Conservation (phyloP, 2,797 vertebrate species). For the Ceyx erithaca region DNA sequence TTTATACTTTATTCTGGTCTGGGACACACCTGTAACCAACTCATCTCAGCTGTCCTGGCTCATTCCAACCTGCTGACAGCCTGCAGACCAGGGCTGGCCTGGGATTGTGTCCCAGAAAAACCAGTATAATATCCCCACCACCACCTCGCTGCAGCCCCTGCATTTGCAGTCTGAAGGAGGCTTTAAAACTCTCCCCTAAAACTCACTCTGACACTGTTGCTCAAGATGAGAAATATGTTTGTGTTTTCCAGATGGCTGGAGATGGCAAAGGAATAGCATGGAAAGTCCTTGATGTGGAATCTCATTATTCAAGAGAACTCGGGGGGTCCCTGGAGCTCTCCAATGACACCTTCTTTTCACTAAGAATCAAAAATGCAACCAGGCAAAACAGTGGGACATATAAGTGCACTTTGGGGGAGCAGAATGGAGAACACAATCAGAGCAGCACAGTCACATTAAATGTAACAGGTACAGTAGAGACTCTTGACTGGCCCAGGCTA, state of each 20-base stretch:
- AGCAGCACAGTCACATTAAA: conserved; percentile 57
- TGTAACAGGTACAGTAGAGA: conserved; percentile 74
- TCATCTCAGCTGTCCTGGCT: background rate
- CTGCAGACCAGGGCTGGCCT: too few relatives aligned
- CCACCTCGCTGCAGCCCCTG: background rate
- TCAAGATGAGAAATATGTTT: background rate
- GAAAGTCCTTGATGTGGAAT: background rate
- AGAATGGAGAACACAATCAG: conserved; percentile 15
- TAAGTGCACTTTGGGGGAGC: conserved; percentile 54
- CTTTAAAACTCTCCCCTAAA: background rate
- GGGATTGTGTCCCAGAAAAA: background rate
- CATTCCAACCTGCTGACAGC: background rate
- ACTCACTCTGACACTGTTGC: background rate
- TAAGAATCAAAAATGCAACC: conserved; percentile 70
- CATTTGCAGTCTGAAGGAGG: background rate
- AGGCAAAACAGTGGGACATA: conserved; percentile 60
- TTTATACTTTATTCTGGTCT: background rate
- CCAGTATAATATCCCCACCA: background rate
- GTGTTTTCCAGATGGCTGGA: conserved; percentile 59
- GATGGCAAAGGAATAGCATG: background rate
- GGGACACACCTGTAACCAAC: background rate
- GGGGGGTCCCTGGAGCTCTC: background rate
- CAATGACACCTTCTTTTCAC: conserved; percentile 22
- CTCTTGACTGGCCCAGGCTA: background rate
- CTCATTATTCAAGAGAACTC: background rate